Base-by-base conservation (phyloP, 2,797 vertebrate genomes). In the Ptychadena robeensis region DNA sequence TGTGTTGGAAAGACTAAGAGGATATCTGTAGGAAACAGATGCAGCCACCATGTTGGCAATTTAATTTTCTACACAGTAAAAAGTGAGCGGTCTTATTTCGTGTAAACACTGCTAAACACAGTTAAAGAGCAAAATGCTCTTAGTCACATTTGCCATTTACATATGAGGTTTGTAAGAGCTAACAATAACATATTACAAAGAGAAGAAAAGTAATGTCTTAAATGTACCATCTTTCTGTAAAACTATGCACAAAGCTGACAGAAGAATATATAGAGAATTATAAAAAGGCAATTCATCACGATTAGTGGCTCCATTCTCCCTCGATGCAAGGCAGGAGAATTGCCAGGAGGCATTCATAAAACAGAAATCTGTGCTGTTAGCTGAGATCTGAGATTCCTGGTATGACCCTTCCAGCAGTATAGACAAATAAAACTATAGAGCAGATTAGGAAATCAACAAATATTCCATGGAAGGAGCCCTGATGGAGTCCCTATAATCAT, bases 221-320 rank as follows among this genome's bases (percentile, higher is more conserved):
- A 79, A 70, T 40, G 44, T 70, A 59, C 66, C 66, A 70, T 70
- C 40, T 61, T 70, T 79, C 68, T 44, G 69, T 1, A 28, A 70
- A 53, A 22, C 48, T 30, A 31, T 57, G 48, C 66, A n/a, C 27
- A 44, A 38, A 38, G 44, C 66, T 79, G 66, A 70, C 77, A 70
- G 77, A 28, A 79, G 77, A 70, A 79, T 79, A 79, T 79, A 69
- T 61, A 18, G 12, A 57, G 67, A 70, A 69, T 69, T 80, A 63
- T 64, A 80, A 80, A 80, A 80, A 71, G 68, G 68, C 67, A 80
- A 80, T 71, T 80, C 57, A 80, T 80, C 68, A 72, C 18, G 37
- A 80, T 80, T 61, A 80, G 78, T 71, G 57, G 53, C 53, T 80
- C 57, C 57, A 34, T 80, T 63, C 35, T 80, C 68, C 28, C n/a